phyloP scores from a whole-genome alignment of 2,888 invertebrate genomes.

The Thera obeliscata region DNA sequence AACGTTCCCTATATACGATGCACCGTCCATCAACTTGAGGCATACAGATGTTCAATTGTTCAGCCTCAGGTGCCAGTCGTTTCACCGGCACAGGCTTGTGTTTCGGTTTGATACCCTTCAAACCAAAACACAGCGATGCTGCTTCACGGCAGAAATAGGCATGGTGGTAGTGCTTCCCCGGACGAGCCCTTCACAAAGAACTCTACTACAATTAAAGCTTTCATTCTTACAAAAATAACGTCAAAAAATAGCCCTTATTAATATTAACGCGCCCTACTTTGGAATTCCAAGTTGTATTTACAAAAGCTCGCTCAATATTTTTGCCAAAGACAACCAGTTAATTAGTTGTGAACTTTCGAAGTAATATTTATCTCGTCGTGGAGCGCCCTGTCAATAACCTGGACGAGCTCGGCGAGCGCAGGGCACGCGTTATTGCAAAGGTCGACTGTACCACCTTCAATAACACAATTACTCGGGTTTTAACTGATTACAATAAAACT shows the following conservation, averaged over 20 bases:
- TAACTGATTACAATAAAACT: slow-evolving; percentile 36
- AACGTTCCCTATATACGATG: too few relatives aligned
- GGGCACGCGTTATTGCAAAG: slow-evolving; percentile 29
- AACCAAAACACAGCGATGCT: too few relatives aligned
- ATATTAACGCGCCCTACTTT: slow-evolving; percentile 14
- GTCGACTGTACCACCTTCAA: slow-evolving; percentile 34
- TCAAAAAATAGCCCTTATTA: slow-evolving; percentile 8
- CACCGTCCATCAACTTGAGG: too few relatives aligned
- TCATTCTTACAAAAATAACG: background rate
- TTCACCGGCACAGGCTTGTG: too few relatives aligned
- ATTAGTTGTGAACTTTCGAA: slow-evolving; percentile 38
- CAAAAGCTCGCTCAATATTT: slow-evolving; percentile 22
- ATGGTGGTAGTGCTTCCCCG: too few relatives aligned
- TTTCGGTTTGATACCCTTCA: too few relatives aligned
- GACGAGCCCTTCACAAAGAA: too few relatives aligned
- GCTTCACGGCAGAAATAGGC: too few relatives aligned
- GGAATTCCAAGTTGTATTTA: slow-evolving; percentile 24
- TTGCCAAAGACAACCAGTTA: slow-evolving; percentile 33
- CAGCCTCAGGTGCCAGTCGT: too few relatives aligned
- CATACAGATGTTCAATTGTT: too few relatives aligned
- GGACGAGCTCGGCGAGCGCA: slow-evolving; percentile 8
- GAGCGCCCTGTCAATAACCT: slow-evolving; percentile 32
- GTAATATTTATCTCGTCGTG: slow-evolving; percentile 34
- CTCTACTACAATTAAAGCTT: background rate
- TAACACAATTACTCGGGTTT: slow-evolving; percentile 30